Percentiles rank a stretch among this genome's conserved stretches.
phyloP scores from a whole-genome alignment of 1,140 invertebrate species.

The Eriocheir sinensis region DNA sequence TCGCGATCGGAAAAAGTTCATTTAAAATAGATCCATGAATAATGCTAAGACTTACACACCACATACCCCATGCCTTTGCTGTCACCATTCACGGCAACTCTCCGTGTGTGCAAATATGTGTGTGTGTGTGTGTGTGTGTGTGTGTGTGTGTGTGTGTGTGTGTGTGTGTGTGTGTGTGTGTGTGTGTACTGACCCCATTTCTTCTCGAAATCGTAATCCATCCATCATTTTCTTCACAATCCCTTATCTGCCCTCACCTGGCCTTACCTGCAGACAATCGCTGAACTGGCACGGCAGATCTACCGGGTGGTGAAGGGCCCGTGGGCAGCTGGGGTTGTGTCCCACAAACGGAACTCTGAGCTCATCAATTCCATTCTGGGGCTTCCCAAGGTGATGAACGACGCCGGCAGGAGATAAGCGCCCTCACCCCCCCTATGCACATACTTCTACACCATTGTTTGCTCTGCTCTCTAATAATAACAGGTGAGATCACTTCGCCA shows the following conservation, averaged over 20 bases:
- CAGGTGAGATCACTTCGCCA: neutral
- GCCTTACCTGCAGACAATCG: conserved; percentile 59
- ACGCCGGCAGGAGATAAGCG: conserved; percentile 83
- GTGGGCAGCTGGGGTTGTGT: conserved; percentile 34
- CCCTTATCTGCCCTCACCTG: neutral
- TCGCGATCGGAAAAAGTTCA: neutral
- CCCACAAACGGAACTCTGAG: conserved; percentile 87
- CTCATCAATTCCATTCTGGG: conserved; percentile 88
- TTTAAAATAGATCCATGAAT: neutral
- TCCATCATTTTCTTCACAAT: no score
- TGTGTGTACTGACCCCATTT: neutral
- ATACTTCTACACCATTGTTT: neutral
- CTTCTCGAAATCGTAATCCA: neutral
- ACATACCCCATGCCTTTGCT: no score
- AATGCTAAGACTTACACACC: no score
- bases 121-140: no score
- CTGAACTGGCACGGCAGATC: conserved; percentile 73
- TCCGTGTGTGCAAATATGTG: neutral
- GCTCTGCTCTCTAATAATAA: neutral
- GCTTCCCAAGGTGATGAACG: conserved; percentile 88
- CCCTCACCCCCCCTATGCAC: neutral
- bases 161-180: neutral
- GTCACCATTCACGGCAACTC: no score
- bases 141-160: neutral
- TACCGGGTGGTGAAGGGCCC: conserved; percentile 62